A percentile compares a stretch with the other conserved stretches of the same genome.
Evolutionary conservation across 2,888 invertebrate species (phyloP).

Genomic region (Papilio elwesi): DNA sequence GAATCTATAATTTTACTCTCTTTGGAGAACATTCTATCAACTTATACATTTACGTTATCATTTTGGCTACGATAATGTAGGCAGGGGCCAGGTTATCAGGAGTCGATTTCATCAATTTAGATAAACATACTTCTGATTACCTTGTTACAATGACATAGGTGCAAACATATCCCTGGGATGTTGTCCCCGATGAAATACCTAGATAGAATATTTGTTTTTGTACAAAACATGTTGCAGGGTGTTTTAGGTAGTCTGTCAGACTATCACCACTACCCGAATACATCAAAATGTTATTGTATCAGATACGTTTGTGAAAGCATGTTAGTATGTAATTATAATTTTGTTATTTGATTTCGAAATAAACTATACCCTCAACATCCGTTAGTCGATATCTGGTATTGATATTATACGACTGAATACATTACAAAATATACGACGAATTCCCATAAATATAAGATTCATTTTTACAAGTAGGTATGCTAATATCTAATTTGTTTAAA

Average conservation of each 20-base stretch:
- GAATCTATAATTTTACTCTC: too few relatives aligned
- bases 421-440: not conserved
- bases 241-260: too few relatives aligned
- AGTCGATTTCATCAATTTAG: too few relatives aligned
- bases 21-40: not conserved
- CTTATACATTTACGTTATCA: not conserved
- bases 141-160: too few relatives aligned
- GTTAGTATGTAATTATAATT: too few relatives aligned
- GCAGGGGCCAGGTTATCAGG: too few relatives aligned
- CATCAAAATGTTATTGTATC: not conserved
- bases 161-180: not conserved
- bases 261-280: too few relatives aligned
- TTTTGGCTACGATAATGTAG: not conserved
- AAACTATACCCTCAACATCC: not conserved
- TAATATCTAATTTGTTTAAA: not conserved
- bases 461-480: not conserved
- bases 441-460: not conserved
- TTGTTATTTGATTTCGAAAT: not conserved
- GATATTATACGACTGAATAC: not conserved
- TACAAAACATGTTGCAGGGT: too few relatives aligned
- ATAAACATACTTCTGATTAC: too few relatives aligned
- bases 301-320: not conserved
- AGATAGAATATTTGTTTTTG: too few relatives aligned
- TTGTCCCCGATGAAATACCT: too few relatives aligned
- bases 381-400: not conserved